These are phyloP conservation scores for Chironomus striatipennis DNA, from an alignment of 1,140 invertebrate species.

Conservation along the genomic window DNA sequence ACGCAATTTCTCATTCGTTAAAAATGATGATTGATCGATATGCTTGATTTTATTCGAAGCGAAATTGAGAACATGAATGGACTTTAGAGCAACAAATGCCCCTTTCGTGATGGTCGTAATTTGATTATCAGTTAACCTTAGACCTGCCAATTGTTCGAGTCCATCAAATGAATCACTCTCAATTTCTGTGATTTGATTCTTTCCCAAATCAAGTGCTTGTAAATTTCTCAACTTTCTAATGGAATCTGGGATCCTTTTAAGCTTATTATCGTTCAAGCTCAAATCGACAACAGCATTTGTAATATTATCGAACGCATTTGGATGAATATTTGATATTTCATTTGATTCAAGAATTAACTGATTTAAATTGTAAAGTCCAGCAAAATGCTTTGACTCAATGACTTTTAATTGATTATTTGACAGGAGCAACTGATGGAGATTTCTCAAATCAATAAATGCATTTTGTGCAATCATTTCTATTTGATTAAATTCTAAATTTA, in stretches of 20 bases:
- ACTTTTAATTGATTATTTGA: constrained; percentile 61
- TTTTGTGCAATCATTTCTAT: constrained; percentile 62
- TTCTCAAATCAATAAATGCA: constrained; percentile 63
- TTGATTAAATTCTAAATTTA: constrained; percentile 67
- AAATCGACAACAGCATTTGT: constrained; percentile 65
- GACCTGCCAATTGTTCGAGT: constrained; percentile 51
- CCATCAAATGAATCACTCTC: constrained; percentile 53
- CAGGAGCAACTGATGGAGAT: constrained; percentile 64
- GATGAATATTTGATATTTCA: constrained; percentile 55
- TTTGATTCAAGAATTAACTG: constrained; percentile 69
- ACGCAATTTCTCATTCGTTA: constrained; percentile 53
- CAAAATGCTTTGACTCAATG: constrained; percentile 59
- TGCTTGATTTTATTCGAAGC: constrained; percentile 57
- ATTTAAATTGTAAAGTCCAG: constrained; percentile 61
- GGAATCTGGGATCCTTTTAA: constrained; percentile 61
- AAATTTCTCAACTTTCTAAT: constrained; percentile 57
- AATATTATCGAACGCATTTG: constrained; percentile 68
- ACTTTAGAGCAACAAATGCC: constrained; percentile 54
- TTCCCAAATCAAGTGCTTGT: constrained; percentile 67
- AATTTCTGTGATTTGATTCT: constrained; percentile 59
- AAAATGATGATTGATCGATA: constrained; percentile 55
- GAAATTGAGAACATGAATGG: constrained; percentile 58
- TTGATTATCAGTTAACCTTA: constrained; percentile 57
- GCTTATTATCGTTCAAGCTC: constrained; percentile 62
- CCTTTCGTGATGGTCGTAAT: constrained; percentile 55